A percentile compares a stretch with the other conserved stretches of the same genome.
Conservation (phyloP, 2,797 vertebrate species). For the Sciurus vulgaris region DNA sequence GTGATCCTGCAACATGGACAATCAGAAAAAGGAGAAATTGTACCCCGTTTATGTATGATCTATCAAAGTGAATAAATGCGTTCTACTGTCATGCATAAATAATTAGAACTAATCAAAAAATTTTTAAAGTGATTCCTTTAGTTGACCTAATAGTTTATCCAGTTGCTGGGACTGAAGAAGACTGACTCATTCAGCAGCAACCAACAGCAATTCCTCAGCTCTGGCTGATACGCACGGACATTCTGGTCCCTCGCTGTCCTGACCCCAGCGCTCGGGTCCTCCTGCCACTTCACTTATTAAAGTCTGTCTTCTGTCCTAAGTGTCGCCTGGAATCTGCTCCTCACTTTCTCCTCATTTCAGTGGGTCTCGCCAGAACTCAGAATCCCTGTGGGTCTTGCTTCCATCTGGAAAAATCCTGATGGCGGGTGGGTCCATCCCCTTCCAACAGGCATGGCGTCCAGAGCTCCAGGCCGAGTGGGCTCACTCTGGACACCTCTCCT, state of each 20-base stretch:
- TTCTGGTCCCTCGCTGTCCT: background rate
- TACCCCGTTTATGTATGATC: too few relatives aligned
- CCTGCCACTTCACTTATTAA: background rate
- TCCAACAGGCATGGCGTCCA: background rate
- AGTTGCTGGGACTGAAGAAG: background rate
- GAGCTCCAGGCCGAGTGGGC: background rate
- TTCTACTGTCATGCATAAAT: too few relatives aligned
- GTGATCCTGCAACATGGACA: too few relatives aligned
- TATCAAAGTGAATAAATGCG: too few relatives aligned
- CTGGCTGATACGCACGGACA: background rate
- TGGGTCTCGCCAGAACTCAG: background rate
- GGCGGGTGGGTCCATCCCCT: background rate
- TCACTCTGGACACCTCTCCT: background rate
- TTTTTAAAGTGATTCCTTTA: background rate
- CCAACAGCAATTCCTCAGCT: background rate
- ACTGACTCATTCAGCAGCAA: background rate
- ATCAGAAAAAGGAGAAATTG: too few relatives aligned
- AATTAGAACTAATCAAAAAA: too few relatives aligned
- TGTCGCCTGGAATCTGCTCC: background rate
- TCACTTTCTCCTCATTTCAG: background rate
- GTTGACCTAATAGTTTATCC: background rate
- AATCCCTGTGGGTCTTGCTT: background rate
- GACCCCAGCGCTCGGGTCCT: background rate
- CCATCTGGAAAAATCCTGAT: background rate
- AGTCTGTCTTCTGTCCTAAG: background rate